Evolutionary conservation across 2,113 vertebrate genomes (phyloP), one percentile per base, ranked within the genome.

Genomic region (Callipepla californica): DNA sequence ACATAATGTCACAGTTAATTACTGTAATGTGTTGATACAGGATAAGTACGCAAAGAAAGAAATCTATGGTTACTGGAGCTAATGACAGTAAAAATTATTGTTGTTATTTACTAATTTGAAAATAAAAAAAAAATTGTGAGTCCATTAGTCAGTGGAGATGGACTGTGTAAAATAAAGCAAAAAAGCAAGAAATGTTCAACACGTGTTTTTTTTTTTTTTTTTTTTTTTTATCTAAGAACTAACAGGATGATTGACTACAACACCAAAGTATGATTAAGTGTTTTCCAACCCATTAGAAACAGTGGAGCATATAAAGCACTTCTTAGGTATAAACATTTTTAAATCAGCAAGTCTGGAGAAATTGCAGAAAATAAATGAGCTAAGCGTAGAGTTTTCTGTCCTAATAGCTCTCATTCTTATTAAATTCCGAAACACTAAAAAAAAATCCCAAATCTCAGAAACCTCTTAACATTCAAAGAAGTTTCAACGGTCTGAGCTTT

Each of bases 231-330:
- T 76, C 85, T 79, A 74, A 77, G 13, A 91, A 87, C 42, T 58
- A 90, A 55, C 45, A 76, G 15, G 10, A 34, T 80, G 72, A 90
- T 80, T 66, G 30, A 91, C 94, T 91, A 13, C 11, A 85, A 18
- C n/a, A 55, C 4, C 69, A 32, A 67, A 74, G 23, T 21, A 55
- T 59, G 47, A 70, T 47, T 16, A 89, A 95, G 12, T 14, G 36
- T 50, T 91, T 94, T 77, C 42, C 72, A 94, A 61, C 58, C 21
- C 47, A 74, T 91, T 95, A 79, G 53, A 50, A 95, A 65, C 21
- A 66, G 40, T 53, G 53, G 48, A 92, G 47, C 42, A 77, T 83
- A 75, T 83, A 85, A 85, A 80, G 55, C 8, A 80, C 62, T 55
- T 62, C 66, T 7, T 18, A 91, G 23, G 30, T 45, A 42, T 65